Conservation (phyloP, 2,113 vertebrate species). For the Cygnus buccinator region DNA sequence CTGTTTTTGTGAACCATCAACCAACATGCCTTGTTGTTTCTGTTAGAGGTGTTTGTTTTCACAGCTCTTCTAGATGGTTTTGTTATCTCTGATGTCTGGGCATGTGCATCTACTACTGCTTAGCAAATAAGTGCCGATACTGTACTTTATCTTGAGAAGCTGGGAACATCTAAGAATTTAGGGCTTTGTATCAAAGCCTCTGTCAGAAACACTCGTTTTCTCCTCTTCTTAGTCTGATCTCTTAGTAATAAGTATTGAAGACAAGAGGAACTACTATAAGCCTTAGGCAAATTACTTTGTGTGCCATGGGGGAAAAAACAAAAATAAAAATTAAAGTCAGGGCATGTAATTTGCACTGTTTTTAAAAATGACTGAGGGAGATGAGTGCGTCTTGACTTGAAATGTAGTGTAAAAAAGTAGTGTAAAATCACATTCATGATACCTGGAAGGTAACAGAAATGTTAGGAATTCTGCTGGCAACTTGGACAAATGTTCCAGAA, state of each 20-base stretch:
- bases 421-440: slow-evolving; percentile 33
- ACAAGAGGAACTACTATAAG: slow-evolving; percentile 11
- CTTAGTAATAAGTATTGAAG: slow-evolving; percentile 23
- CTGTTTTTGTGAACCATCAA: not conserved
- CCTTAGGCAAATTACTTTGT: not conserved
- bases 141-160: not conserved
- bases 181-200: slow-evolving; percentile 40
- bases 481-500: not conserved
- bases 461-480: slow-evolving; percentile 32
- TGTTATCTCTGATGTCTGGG: not conserved
- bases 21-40: not conserved
- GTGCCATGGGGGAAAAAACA: not conserved
- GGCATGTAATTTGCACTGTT: not conserved
- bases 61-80: not conserved
- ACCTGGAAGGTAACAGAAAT: not conserved
- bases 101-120: not conserved
- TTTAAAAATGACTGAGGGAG: slow-evolving; percentile 35
- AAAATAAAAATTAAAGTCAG: slow-evolving; percentile 10
- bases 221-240: slow-evolving; percentile 19
- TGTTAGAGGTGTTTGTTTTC: not conserved
- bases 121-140: not conserved
- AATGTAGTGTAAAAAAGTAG: not conserved
- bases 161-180: slow-evolving; percentile 13
- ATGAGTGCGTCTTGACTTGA: slow-evolving; percentile 8
- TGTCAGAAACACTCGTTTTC: slow-evolving; percentile 42